These are phyloP conservation scores for Aphaenogaster rudis DNA, from an alignment of 1,140 invertebrate species.

Conservation along the genomic window DNA sequence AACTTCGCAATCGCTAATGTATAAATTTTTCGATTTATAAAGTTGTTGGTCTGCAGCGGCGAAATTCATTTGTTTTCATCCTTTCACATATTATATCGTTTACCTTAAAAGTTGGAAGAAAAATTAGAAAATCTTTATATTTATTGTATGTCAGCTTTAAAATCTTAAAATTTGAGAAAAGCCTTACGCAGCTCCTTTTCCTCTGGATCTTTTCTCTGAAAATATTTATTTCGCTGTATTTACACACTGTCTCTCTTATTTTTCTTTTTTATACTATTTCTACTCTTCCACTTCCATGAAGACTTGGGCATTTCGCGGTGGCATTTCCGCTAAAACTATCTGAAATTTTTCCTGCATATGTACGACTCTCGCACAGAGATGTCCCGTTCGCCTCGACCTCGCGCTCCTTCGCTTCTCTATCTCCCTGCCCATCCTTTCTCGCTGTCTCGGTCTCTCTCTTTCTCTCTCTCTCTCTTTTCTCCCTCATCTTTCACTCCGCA, in stretches of 20 bases:
- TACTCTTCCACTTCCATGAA: neutral
- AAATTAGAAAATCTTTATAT: neutral
- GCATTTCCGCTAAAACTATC: slow-evolving; percentile 15
- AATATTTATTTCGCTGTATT: neutral
- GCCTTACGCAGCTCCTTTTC: neutral
- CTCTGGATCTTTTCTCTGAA: neutral
- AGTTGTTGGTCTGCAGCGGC: neutral
- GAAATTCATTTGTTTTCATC: neutral
- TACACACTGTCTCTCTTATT: neutral
- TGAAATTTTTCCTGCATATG: slow-evolving; percentile 36
- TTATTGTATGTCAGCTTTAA: neutral
- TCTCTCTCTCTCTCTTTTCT: slow-evolving; percentile 15
- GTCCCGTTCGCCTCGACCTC: neutral
- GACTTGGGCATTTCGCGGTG: neutral
- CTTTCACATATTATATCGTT: neutral
- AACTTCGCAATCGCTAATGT: neutral
- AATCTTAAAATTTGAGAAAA: neutral
- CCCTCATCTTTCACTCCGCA: slow-evolving; percentile 54
- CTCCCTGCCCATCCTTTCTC: neutral
- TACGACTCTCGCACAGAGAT: neutral
- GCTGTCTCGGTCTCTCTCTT: neutral
- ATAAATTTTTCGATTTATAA: neutral
- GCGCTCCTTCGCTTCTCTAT: neutral
- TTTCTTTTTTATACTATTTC: neutral
- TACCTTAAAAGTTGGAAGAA: neutral